Evolutionary conservation across 2,113 vertebrate species (phyloP).

Genomic region (Semicossyphus pulcher): DNA sequence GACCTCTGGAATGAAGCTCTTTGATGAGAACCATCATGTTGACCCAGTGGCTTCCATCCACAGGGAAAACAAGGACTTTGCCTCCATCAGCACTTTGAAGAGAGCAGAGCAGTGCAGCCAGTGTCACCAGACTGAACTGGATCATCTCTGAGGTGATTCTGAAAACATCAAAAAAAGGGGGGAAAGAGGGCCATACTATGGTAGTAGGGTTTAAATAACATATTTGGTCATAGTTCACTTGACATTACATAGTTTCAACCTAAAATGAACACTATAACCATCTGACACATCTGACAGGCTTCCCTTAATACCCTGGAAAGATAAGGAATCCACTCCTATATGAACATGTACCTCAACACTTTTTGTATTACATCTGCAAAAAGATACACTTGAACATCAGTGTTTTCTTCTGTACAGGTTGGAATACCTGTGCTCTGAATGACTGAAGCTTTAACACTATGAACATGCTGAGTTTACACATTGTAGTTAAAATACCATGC

Average conservation of each 20-base stretch:
- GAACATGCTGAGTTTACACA: background rate
- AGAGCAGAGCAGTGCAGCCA: constrained; percentile 45
- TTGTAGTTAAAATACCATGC: background rate
- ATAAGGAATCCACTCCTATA: no score
- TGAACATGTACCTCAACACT: no score
- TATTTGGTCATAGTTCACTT: no score
- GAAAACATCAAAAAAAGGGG: background rate
- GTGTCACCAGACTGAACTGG: background rate
- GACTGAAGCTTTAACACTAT: background rate
- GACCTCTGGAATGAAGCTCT: constrained; percentile 70
- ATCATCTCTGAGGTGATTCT: constrained; percentile 51
- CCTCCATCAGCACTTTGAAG: constrained; percentile 25
- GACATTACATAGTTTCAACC: no score
- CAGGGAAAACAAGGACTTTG: constrained; percentile 66
- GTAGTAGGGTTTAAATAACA: no score
- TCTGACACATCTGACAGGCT: no score
- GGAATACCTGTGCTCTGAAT: background rate
- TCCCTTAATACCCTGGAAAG: no score
- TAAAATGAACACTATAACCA: no score
- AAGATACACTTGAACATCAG: background rate
- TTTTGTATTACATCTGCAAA: background rate
- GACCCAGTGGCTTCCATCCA: constrained; percentile 76
- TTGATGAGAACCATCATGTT: constrained; percentile 73
- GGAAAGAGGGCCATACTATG: no score
- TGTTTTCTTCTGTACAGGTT: no score